A percentile compares a stretch with the other conserved stretches of the same genome.
phyloP scores from a whole-genome alignment of 2,113 vertebrate genomes.

The Murina feae region DNA sequence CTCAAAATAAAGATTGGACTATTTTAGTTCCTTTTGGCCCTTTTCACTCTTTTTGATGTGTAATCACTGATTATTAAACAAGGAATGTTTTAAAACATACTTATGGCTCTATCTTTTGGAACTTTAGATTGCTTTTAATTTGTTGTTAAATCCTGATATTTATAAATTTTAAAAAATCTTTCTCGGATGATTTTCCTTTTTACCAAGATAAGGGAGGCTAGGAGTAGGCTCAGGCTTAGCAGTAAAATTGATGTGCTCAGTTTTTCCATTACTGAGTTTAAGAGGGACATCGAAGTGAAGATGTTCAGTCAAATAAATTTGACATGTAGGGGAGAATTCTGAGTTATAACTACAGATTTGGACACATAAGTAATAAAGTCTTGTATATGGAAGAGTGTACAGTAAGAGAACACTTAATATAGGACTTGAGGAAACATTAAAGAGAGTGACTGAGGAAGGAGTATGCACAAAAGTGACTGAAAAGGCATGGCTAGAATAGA shows the following conservation, averaged over 20 bases:
- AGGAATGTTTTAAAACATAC: neutral
- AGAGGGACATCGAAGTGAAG: neutral
- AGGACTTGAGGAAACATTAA: neutral
- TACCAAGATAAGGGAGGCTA: neutral
- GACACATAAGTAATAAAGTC: neutral
- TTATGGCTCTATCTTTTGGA: neutral
- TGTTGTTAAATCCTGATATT: slow-evolving; percentile 20
- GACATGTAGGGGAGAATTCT: neutral
- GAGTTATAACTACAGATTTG: neutral
- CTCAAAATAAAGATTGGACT: slow-evolving; percentile 16
- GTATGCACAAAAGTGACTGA: neutral
- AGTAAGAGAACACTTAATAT: neutral
- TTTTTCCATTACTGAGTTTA: neutral
- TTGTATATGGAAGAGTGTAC: neutral
- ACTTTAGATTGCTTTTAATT: slow-evolving; percentile 3
- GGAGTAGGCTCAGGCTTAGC: neutral
- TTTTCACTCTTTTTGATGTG: slow-evolving; percentile 18
- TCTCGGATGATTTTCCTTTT: neutral
- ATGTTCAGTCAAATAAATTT: neutral
- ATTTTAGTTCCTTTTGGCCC: neutral
- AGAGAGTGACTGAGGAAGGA: neutral
- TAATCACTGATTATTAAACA: slow-evolving; percentile 21
- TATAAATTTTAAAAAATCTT: neutral
- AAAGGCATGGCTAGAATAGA: neutral
- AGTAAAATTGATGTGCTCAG: neutral